Evolutionary conservation across 2,797 vertebrate genomes (phyloP).

Genomic region (Arvicola amphibius): DNA sequence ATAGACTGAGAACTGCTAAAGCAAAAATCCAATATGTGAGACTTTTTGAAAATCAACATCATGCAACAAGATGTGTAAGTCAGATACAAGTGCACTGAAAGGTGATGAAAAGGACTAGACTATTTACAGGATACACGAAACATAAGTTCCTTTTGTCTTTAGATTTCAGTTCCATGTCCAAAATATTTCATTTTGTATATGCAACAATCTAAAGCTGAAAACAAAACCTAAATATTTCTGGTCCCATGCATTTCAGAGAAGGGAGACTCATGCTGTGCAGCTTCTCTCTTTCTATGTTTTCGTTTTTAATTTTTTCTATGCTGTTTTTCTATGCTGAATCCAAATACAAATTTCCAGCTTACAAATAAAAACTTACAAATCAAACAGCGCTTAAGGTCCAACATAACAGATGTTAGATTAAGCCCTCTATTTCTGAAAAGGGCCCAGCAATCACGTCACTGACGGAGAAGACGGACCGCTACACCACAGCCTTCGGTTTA

Average conservation of each 20-base stretch:
- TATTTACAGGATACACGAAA: neutral
- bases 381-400: neutral
- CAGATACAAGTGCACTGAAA: neutral
- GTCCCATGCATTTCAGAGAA: neutral
- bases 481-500: neutral
- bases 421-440: constrained; percentile 41
- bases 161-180: neutral
- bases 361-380: constrained; percentile 49
- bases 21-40: neutral
- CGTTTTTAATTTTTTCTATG: neutral
- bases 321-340: neutral
- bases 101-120: neutral
- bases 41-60: neutral
- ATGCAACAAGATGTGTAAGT: neutral
- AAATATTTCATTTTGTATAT: neutral
- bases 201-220: neutral
- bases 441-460: neutral
- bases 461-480: neutral
- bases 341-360: neutral
- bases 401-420: neutral
- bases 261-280: neutral
- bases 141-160: neutral
- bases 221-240: neutral
- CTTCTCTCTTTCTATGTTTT: neutral
- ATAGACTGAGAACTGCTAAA: neutral